Evolutionary conservation across 64 coral and sea anemone species (phyloP), one percentile per base, ranked within the genome.

Genomic region (Dendronephthya gigantea): DNA sequence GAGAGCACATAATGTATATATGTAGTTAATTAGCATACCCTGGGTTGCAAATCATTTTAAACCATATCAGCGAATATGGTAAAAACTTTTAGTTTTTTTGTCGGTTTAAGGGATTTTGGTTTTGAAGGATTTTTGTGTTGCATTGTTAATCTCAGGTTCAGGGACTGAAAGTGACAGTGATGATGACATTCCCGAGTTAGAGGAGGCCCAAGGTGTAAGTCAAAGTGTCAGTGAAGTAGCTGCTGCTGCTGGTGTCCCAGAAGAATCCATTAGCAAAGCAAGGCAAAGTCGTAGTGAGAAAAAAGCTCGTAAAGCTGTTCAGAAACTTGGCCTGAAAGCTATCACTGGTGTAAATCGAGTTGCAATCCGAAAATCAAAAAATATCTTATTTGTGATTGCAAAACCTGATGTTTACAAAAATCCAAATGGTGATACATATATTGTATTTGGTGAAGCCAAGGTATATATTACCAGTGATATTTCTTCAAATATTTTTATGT

Each of bases 161-260:
- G 94, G 94, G 75, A 97, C 94, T 9, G 94, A 97, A 87, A 97
- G 94, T 87, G 94, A 97, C 84, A 97, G 94, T 83, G 94, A 97
- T 84, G 94, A 97, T 76, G 94, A 97, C 55, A 23, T 91, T 2
- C 94, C 94, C 82, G 94, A 97, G 8, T 62, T 93, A 10, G 94
- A 97, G 35, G 94, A 97, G 85, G 84, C 82, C 35, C 91, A 85
- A 50, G 56, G 27, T 86, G 90, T 66, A 27, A 85, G 92, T 33
- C 83, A 89, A 19, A 91, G 48, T 27, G 65, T 89, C 11, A 91
- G 89, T 41, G 92, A 91, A 50, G 83, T 93, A 49, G 94, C 94
- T 29, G 89, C 92, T 12, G 92, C 94, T 74, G 92, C 91, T 74
- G 91, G 91, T 17, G 37, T 93, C 33, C 89, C 49, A 12, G 94